Evolutionary conservation across 2,797 vertebrate genomes (phyloP), one percentile per base, ranked within the genome.

Genomic region (Tympanoctomys barrerae): DNA sequence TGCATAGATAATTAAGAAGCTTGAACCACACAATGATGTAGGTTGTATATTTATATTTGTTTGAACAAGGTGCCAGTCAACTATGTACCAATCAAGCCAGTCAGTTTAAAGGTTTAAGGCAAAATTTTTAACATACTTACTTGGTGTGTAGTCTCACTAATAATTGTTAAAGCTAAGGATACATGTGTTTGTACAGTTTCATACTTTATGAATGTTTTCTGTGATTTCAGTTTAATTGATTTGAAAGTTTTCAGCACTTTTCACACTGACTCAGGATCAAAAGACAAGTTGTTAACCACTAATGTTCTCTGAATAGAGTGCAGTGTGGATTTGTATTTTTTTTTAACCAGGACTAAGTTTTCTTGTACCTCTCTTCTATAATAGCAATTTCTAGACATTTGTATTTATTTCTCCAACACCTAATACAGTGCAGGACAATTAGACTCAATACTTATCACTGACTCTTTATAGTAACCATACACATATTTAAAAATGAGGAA

Each of bases 111-210:
- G 7, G 39, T 66, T 80, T 70, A 92, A 71, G 11, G 54, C 16
- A 73, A 82, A 90, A 36, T n/a, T 52, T 14, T 22, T 75, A 79
- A 13, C 6, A n/a, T 42, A 16, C 31, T 87, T 77, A 75, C 87
- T 85, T 90, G 31, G 9, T 70, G 10, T 88, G 36, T 68, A 4
- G 19, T n/a, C 11, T 57, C 39, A n/a, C 54, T 93, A 70, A 70
- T 80, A 94, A 49, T 78, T 91, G 19, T 94, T 89, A 96, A 90
- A 26, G 12, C 66, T 18, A 92, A 85, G 88, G 59, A 80, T 85
- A 22, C 28, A 19, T 70, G 7, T 24, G 3, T 71, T 90, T 84
- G 11, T 93, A 52, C 79, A 87, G 46, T 62, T 84, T 83, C 39
- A 62, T 78, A 54, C 68, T 81, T 79, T 39, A 70, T 62, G 52